Base-by-base conservation (phyloP, 2,888 invertebrate species). In the Platynereis dumerilii region DNA sequence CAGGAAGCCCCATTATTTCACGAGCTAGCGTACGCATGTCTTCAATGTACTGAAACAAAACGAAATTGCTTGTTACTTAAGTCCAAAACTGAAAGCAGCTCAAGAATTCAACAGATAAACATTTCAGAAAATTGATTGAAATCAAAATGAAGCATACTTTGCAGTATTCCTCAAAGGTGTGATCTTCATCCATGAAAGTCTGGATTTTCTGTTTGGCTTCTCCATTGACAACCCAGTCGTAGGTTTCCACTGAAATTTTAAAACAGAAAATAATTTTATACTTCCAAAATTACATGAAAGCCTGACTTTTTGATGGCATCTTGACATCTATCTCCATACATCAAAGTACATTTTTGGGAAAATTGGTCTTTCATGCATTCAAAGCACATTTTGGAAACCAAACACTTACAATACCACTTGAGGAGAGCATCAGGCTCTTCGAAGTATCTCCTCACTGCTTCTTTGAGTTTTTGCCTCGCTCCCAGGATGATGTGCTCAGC, bases 121-220 rank as follows among this genome's bases (percentile, higher is more conserved):
- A 55, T 20, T 55, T 24, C 5, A 55, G 27, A 65, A 15, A 26
- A n/a, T 15, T 20, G 1, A 54, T 28, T n/a, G 10, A 20, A 10
- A 60, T n/a, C n/a, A n/a, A n/a, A n/a, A n/a, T n/a, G 34, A 5
- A 34, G 34, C 52, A 66, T 75, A 84, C 84, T 75, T 78, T 75
- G 68, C 80, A 78, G 67, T 83, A 83, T 67, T 85, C 84, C 54
- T 78, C 80, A 75, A 85, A 85, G 1, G 78, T 76, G 69, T 83
- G 82, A 53, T 82, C 79, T 68, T 78, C 73, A 29, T 75, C 72
- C 72, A 84, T 79, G 73, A 82, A 85, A 29, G 76, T 75, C 12
- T 77, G 70, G 44, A 84, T 81, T 64, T 83, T 79, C 24, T 69
- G 61, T 63, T 80, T 69, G 1, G 83, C 82, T 57, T 78, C 74